A percentile compares a stretch with the other conserved stretches of the same genome.
These are phyloP conservation scores for Lepidostoma basale DNA, from an alignment of 1,140 invertebrate species.

Conservation along the genomic window DNA sequence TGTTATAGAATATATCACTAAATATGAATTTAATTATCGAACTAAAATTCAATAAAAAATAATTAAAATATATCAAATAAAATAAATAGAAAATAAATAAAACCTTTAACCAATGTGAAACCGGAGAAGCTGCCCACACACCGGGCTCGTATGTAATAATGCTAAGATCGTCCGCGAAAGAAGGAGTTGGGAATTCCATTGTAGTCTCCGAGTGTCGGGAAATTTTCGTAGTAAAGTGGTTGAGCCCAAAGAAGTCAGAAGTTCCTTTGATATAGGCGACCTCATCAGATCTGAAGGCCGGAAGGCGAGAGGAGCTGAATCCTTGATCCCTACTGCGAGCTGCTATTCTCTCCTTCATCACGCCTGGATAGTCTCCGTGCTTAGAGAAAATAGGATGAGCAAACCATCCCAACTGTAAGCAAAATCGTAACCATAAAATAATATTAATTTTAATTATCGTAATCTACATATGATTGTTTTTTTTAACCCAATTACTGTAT, in stretches of 20 bases:
- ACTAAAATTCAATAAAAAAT: too few species aligned
- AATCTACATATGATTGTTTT: too few species aligned
- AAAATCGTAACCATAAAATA: too few species aligned
- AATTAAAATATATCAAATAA: too few species aligned
- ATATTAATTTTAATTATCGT: too few species aligned
- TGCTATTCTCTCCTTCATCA: conserved; percentile 64
- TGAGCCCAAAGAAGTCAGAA: conserved; percentile 68
- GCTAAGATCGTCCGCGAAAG: conserved; percentile 2
- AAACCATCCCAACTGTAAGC: conserved; percentile 64
- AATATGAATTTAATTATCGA: too few species aligned
- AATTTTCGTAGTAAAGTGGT: conserved; percentile 60
- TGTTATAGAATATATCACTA: too few species aligned
- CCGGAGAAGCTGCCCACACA: conserved; percentile 43
- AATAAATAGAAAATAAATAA: too few species aligned
- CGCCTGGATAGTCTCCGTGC: conserved; percentile 69
- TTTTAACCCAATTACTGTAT: too few species aligned
- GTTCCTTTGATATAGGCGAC: conserved; percentile 63
- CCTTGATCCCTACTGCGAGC: conserved; percentile 64
- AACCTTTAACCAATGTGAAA: conserved; percentile 32
- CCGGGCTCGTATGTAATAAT: neutral
- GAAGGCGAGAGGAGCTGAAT: conserved; percentile 61
- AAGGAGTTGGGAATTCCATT: neutral
- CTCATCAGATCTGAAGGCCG: conserved; percentile 63
- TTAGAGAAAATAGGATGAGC: conserved; percentile 63
- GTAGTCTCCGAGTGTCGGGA: neutral